Base-by-base conservation (phyloP, 2,113 vertebrate genomes). In the Rhinichthys klamathensis region DNA sequence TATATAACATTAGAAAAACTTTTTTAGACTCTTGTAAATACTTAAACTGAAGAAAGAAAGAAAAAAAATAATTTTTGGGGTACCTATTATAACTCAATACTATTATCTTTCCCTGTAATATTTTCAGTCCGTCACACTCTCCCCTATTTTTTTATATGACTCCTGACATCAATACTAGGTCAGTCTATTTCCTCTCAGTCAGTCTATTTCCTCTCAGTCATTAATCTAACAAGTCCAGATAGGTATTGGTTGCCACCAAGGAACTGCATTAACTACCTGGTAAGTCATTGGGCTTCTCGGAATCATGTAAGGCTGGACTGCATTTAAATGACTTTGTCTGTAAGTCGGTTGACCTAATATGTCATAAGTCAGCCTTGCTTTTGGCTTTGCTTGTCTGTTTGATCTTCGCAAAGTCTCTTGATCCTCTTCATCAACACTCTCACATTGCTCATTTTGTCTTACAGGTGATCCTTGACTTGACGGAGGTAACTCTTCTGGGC, bases 181-280 rank as follows among this genome's bases (percentile, higher is more conserved):
- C 10, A 61, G 58, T 61, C 56, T 61, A 61, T 25, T 0, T 25
- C 12, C 10, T 12, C 58, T 60, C 6, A 60, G 60, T 25, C 10
- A 61, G 58, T 61, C 56, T 61, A 61, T 25, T 0, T 25, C 12
- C 10, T 12, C 58, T 60, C 6, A 60, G 56, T 61, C 58, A 61
- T 10, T 61, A 10, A 61, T 70, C 32, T 70, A 70, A 69, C 30
- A 35, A 69, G 65, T 69, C 30, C 65, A 35, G 6, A 35, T 21
- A 70, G 35, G 18, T 8, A 41, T 11, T 38, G 32, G 3, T 10
- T 70, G 35, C 35, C 35, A 70, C 67, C 35, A 70, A 41, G 67
- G 67, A 21, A 35, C 18, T 70, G 70, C 70, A 73, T 73, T 41
- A 73, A 73, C 38, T 41, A 73, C 38, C 3, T n/a, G 70, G 70